Base-by-base conservation (phyloP, 64 coral and sea anemone genomes). In the Exaiptasia diaphana region DNA sequence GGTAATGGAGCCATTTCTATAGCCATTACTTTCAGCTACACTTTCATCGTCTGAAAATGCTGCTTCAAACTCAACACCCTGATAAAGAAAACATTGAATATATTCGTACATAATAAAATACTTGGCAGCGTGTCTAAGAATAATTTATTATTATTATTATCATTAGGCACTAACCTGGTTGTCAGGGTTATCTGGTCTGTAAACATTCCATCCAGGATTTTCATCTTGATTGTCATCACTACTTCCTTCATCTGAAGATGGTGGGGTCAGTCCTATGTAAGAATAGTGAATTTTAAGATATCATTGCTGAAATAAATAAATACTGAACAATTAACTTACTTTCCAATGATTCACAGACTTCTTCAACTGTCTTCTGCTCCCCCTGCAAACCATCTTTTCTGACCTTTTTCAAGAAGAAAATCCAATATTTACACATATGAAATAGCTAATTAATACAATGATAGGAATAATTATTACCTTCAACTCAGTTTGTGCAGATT, bases 41-140 rank as follows among this genome's bases (percentile, higher is more conserved):
- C 21, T 64, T 25, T 93, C 91, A 12, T 67, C 63, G 79, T 90
- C 91, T 26, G 91, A 95, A 45, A 95, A 95, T 38, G 91, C 91
- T 54, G 91, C 86, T 38, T 89, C 91, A 67, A 89, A 95, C 3
- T 95, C 86, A 46, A 73, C 86, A 17, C n/a, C n/a, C n/a, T n/a
- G n/a, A n/a, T n/a, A n/a, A n/a, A n/a, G n/a, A n/a, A n/a, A n/a
- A n/a, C n/a, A n/a, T n/a, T n/a, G n/a, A n/a, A n/a, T n/a, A n/a
- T n/a, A n/a, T n/a, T n/a, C n/a, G n/a, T n/a, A n/a, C n/a, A n/a
- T n/a, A n/a, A n/a, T n/a, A n/a, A n/a, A n/a, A n/a, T n/a, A n/a
- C n/a, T n/a, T n/a, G n/a, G n/a, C n/a, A n/a, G n/a, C n/a, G n/a
- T n/a, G n/a, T n/a, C n/a, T n/a, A n/a, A n/a, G n/a, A n/a, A n/a